These are phyloP conservation scores for Cheilosia vernalis DNA, from an alignment of 2,888 invertebrate species.

Conservation along the genomic window DNA sequence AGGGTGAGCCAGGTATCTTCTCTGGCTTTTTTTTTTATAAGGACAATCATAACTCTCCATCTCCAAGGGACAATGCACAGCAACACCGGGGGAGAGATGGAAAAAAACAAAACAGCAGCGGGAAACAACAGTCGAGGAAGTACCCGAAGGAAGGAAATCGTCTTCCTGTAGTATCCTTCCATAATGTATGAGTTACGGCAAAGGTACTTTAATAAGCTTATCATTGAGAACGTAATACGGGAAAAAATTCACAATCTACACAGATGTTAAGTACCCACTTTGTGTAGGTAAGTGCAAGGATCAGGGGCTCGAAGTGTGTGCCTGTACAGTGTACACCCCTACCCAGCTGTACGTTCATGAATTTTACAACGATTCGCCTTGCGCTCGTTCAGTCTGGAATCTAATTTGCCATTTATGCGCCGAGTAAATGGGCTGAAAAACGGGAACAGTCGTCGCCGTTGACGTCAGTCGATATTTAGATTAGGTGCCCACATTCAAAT, in stretches of 20 bases:
- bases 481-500: constrained; percentile 71
- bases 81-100: constrained; percentile 12
- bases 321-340: background rate
- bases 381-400: constrained; percentile 61
- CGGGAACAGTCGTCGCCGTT: constrained; percentile 59
- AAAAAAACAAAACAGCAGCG: constrained; percentile 10
- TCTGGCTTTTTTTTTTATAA: constrained; percentile 21
- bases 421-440: constrained; percentile 72
- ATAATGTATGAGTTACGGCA: constrained; percentile 74
- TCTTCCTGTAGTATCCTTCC: constrained; percentile 73
- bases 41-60: constrained; percentile 64
- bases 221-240: constrained; percentile 71
- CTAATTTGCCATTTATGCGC: constrained; percentile 74
- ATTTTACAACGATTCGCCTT: constrained; percentile 66
- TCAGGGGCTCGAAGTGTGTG: constrained; percentile 26
- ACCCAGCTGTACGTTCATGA: constrained; percentile 49
- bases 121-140: constrained; percentile 53
- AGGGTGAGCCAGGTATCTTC: constrained; percentile 26
- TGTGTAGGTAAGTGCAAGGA: constrained; percentile 73
- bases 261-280: constrained; percentile 72
- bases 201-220: constrained; percentile 75
- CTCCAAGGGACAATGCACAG: constrained; percentile 60
- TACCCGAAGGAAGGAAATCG: constrained; percentile 68
- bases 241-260: constrained; percentile 70
- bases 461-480: constrained; percentile 70